Evolutionary conservation across 2,113 vertebrate species (phyloP).

Genomic region (Rhineura floridana): DNA sequence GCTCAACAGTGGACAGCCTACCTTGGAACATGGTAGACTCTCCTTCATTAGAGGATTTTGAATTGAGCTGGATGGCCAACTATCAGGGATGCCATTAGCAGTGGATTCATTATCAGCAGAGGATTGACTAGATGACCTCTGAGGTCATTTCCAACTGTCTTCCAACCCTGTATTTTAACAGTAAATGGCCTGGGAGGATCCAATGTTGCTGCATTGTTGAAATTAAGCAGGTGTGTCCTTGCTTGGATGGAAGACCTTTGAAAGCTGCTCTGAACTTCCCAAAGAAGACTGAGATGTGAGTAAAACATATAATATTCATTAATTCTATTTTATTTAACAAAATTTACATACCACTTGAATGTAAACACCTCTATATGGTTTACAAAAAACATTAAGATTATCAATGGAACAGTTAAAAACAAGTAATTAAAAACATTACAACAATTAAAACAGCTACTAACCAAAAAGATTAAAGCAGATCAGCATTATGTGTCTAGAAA

Average conservation of each 20-base stretch:
- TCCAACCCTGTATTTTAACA: background rate
- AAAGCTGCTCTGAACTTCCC: background rate
- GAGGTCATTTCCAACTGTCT: background rate
- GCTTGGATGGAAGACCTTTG: background rate
- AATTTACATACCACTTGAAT: too few species aligned
- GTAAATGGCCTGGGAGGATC: background rate
- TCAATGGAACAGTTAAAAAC: too few species aligned
- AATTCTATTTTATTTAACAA: too few species aligned
- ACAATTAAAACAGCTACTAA: too few species aligned
- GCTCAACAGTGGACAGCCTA: background rate
- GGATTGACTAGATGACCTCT: background rate
- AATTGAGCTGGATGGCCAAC: background rate
- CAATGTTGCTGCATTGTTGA: background rate
- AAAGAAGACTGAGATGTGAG: too few species aligned
- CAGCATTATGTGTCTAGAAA: too few species aligned
- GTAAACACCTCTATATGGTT: too few species aligned
- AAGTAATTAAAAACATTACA: too few species aligned
- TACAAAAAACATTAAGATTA: too few species aligned
- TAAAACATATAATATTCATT: too few species aligned
- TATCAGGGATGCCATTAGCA: background rate
- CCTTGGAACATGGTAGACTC: background rate
- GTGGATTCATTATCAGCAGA: background rate
- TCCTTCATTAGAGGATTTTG: background rate
- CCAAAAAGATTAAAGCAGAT: too few species aligned
- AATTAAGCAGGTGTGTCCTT: background rate